Percentiles rank a stretch among this genome's conserved stretches.
Conservation (phyloP, 2,113 vertebrate genomes). For the Eulemur macaco region DNA sequence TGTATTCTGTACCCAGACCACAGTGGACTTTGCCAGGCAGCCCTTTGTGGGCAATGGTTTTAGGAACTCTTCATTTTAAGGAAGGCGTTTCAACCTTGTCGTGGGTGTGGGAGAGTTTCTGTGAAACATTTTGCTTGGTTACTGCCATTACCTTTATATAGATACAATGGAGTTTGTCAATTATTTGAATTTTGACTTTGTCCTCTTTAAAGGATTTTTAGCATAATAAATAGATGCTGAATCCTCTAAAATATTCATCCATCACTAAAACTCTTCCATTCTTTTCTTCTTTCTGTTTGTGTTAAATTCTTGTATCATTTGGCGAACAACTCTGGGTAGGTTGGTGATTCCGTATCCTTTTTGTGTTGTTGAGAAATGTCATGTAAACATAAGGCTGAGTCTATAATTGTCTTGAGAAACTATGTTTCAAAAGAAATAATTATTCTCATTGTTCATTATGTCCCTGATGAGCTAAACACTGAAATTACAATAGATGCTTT, state of each 20-base stretch:
- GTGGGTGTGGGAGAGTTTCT: neutral
- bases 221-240: constrained; percentile 34
- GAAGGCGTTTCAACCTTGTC: neutral
- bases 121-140: constrained; percentile 46
- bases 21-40: neutral
- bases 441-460: constrained; percentile 18
- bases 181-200: constrained; percentile 51
- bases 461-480: neutral
- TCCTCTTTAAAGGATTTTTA: constrained; percentile 46
- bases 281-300: constrained; percentile 2
- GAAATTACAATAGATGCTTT: constrained; percentile 36
- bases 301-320: constrained; percentile 16
- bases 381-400: constrained; percentile 66
- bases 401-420: constrained; percentile 72
- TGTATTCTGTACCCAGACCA: constrained; percentile 28
- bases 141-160: neutral
- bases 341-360: constrained; percentile 61
- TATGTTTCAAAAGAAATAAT: constrained; percentile 67
- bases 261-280: neutral
- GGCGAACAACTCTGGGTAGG: constrained; percentile 40
- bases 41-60: constrained; percentile 7
- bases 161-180: constrained; percentile 32
- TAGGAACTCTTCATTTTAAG: neutral
- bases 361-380: constrained; percentile 71
- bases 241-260: constrained; percentile 52